A percentile compares a stretch with the other conserved stretches of the same genome.
These are phyloP conservation scores for Eumerus sabulonum DNA, from an alignment of 2,888 invertebrate species.

Conservation along the genomic window DNA sequence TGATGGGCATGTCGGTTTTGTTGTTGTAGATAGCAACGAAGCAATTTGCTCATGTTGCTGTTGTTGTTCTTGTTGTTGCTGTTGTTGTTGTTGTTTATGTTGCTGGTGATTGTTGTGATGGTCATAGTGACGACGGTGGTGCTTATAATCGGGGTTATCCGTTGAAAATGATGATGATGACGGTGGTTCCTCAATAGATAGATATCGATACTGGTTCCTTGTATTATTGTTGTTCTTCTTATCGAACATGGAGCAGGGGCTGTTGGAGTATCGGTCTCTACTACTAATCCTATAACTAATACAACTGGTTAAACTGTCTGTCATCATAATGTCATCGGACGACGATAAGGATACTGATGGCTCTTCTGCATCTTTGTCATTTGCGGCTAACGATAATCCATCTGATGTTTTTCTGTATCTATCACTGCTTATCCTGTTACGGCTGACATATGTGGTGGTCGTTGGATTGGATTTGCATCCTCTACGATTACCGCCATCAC, in stretches of 20 bases:
- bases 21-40: too few relatives aligned
- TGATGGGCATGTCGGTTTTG: slow-evolving; percentile 47
- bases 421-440: slow-evolving; percentile 55
- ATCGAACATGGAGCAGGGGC: too few relatives aligned
- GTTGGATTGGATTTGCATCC: slow-evolving; percentile 37
- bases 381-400: slow-evolving; percentile 30
- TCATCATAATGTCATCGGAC: slow-evolving; percentile 43
- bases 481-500: slow-evolving; percentile 59
- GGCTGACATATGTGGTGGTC: slow-evolving; percentile 46
- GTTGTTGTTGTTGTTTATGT: too few relatives aligned
- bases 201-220: slow-evolving; percentile 59
- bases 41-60: slow-evolving; percentile 3
- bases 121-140: slow-evolving; percentile 68
- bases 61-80: slow-evolving; percentile 56
- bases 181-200: slow-evolving; percentile 65
- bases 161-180: slow-evolving; percentile 25
- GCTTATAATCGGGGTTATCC: slow-evolving; percentile 61
- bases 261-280: slow-evolving; percentile 54
- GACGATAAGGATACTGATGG: slow-evolving; percentile 10
- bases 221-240: slow-evolving; percentile 27
- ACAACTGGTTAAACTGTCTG: slow-evolving; percentile 56
- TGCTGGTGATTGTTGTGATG: slow-evolving; percentile 64
- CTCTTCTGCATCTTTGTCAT: slow-evolving; percentile 17
- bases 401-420: slow-evolving; percentile 50
- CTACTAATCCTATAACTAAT: slow-evolving; percentile 62